Conservation (phyloP, 2,797 vertebrate genomes). For the Ispidina lecontei region DNA sequence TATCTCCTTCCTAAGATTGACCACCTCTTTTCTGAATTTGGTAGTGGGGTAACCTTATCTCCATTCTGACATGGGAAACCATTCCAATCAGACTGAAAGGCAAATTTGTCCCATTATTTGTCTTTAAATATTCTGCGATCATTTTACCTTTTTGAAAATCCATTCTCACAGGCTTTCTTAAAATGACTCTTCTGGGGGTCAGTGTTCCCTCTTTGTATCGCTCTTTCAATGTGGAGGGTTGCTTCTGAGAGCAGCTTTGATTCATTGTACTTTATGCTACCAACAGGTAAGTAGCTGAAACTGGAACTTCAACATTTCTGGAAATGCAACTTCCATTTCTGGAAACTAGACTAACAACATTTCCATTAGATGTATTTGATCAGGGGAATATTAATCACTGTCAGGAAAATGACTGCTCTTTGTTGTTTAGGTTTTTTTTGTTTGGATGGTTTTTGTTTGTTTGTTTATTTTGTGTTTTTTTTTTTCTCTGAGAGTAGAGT, state of each 20-base stretch:
- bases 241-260: background rate
- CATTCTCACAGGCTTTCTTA: background rate
- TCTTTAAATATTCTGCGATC: background rate
- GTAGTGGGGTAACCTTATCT: background rate
- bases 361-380: background rate
- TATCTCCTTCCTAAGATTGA: background rate
- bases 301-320: background rate
- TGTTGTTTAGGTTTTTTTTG: no score
- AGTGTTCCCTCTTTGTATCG: background rate
- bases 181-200: background rate
- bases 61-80: background rate
- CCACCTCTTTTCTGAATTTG: background rate
- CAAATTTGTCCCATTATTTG: background rate
- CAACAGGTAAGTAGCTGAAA: background rate
- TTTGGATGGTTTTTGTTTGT: background rate
- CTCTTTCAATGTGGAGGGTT: background rate
- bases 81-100: background rate
- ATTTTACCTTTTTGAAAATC: background rate
- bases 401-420: background rate
- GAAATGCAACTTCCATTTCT: no score
- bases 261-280: background rate
- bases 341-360: background rate
- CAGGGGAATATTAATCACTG: background rate
- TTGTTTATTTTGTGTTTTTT: accelerated
- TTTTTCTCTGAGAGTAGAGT: accelerated